Base-by-base conservation (phyloP, 2,797 vertebrate species). In the Dromococcyx pavoninus region DNA sequence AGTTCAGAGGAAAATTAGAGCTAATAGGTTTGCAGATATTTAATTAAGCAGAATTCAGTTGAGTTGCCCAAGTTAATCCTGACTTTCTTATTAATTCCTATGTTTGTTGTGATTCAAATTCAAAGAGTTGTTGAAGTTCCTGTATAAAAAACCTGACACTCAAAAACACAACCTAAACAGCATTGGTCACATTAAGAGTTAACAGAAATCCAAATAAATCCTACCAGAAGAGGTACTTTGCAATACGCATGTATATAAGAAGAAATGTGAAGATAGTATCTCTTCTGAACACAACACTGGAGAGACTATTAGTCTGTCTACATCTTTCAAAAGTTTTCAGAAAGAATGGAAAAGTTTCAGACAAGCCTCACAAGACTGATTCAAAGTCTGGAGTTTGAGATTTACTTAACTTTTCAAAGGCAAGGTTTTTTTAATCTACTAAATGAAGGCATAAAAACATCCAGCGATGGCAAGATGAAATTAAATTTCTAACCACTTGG, bases 361-460 rank as follows among this genome's bases (percentile, higher is more conserved):
- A 91, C 41, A 88, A 91, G 32, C 50, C 39, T 93, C 43, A 4
- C 11, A 72, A 84, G 76, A 51, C 51, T 53, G 17, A 81, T 66
- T 89, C 3, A 7, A 58, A 50, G 81, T 54, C 73, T 80, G 57
- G 19, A 69, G 14, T 77, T 57, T 78, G 54, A 93, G 30, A 95
- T 64, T 89, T 84, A 44, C 48, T 88, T 73, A 83, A 69, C 14
- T 94, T 94, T 92, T 91, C 82, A 89, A 97, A 97, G 53, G 30
- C 56, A 91, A 87, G 28, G 10, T 8, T 30, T 73, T 73, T 93
- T 93, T 89, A 87, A 94, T 88, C 57, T 86, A n/a, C 24, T 88
- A 88, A 89, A 95, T 50, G 94, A 92, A 91, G 66, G 28, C 61
- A 64, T 75, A 78, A 62, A n/a, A 89, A 77, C 77, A 93, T 53